These are phyloP conservation scores for Dicycla oo DNA, from an alignment of 2,888 invertebrate species.

Conservation along the genomic window DNA sequence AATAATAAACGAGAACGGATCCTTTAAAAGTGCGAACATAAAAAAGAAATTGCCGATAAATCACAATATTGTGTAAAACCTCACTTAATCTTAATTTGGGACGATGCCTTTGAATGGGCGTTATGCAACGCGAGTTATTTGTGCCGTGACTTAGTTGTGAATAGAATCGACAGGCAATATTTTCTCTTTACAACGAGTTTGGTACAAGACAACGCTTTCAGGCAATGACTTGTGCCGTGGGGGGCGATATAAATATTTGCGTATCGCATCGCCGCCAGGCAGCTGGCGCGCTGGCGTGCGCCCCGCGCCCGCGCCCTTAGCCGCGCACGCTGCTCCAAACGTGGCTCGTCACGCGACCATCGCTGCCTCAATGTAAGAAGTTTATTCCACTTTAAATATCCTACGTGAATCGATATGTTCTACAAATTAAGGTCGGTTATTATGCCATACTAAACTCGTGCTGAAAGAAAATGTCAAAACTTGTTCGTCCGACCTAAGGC, in stretches of 20 bases:
- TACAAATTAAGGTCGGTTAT: slow-evolving; percentile 72
- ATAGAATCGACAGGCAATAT: slow-evolving; percentile 84
- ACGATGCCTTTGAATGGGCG: slow-evolving; percentile 65
- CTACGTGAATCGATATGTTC: slow-evolving; percentile 77
- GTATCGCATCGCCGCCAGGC: slow-evolving; percentile 77
- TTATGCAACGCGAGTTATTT: slow-evolving; percentile 74
- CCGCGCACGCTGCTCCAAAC: slow-evolving; percentile 71
- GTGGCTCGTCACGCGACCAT: slow-evolving; percentile 81
- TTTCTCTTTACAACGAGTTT: slow-evolving; percentile 78
- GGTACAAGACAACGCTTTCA: slow-evolving; percentile 88
- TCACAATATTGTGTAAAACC: slow-evolving; percentile 67
- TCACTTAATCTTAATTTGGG: slow-evolving; percentile 80
- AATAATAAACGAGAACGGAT: slow-evolving; percentile 47
- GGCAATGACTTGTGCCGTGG: slow-evolving; percentile 82
- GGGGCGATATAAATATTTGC: slow-evolving; percentile 85
- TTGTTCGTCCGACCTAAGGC: slow-evolving; percentile 18
- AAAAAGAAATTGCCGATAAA: slow-evolving; percentile 67
- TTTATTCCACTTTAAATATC: slow-evolving; percentile 83
- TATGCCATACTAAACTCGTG: slow-evolving; percentile 38
- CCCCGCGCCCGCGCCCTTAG: slow-evolving; percentile 62
- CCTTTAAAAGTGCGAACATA: slow-evolving; percentile 56
- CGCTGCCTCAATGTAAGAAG: slow-evolving; percentile 76
- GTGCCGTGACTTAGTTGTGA: slow-evolving; percentile 79
- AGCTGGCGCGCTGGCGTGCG: slow-evolving; percentile 66
- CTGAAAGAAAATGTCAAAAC: slow-evolving; percentile 39